Evolutionary conservation across 2,113 vertebrate species (phyloP).

Genomic region (Sminthopsis crassicaudata): DNA sequence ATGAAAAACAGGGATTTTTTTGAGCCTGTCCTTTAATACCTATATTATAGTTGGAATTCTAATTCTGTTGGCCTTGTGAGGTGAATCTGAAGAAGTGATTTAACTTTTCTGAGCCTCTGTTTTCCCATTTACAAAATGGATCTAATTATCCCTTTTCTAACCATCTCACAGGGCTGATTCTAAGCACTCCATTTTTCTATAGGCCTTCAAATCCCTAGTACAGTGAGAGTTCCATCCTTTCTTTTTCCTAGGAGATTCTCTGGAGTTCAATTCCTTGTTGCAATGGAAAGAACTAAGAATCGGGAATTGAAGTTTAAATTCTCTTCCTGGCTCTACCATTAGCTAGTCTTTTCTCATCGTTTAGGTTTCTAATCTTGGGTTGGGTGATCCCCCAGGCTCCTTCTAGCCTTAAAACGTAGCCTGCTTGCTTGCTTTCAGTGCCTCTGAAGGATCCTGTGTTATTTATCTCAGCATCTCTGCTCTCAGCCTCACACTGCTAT

Average conservation of each 20-base stretch:
- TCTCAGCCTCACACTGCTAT: slow-evolving; percentile 18
- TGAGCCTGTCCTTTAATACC: not conserved
- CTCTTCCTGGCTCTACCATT: rapidly evolving
- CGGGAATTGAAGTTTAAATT: rapidly evolving
- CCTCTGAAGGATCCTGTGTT: not conserved
- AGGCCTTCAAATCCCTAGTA: not conserved
- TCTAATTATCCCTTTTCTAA: not conserved
- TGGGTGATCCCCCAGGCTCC: not conserved
- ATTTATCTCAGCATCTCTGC: slow-evolving; percentile 14
- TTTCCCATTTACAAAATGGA: not conserved
- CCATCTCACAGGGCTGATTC: not conserved
- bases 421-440: not conserved
- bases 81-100: not conserved
- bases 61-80: not conserved
- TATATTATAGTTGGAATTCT: not conserved
- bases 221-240: too few relatives aligned
- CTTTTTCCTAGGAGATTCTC: not conserved
- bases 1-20: not conserved
- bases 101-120: not conserved
- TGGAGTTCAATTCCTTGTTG: not conserved
- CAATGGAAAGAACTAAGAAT: not conserved
- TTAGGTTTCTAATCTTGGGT: not conserved
- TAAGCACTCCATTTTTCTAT: not conserved
- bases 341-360: too few relatives aligned
- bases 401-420: not conserved